Base-by-base conservation (phyloP, 2,888 invertebrate species). In the Tetanocera ferruginea region DNA sequence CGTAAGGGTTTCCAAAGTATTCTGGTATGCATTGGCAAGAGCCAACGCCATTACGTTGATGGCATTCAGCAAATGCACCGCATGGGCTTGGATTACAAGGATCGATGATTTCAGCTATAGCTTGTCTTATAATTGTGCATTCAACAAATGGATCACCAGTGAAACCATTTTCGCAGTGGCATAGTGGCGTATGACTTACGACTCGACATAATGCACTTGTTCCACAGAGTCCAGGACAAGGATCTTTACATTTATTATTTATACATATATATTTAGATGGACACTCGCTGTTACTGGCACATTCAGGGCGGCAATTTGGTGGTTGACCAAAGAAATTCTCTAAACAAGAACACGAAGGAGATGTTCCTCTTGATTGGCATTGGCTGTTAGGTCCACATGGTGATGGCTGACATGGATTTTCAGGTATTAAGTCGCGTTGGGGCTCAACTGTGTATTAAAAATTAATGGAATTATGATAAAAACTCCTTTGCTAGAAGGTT, bases 71-170 rank as follows among this genome's bases (percentile, higher is more conserved):
- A 87, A 95, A 95, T 34, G 93, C 90, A 67, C 96, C 96, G 87
- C 97, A 97, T n/a, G 95, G 95, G 78, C 93, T 93, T n/a, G 95
- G 94, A 82, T 92, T 90, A 83, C 95, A 95, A 0, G 94, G 95
- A 82, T 93, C 92, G 49, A 89, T 86, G 69, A 90, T 83, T 78
- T 89, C 89, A 3, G 86, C 84, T 5, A 83, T 83, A 0, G 79
- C 84, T 5, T 78, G 76, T 31, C 91, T 91, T 78, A 93, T 91
- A 11, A 91, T 91, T 37, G 88, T 85, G 84, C 93, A 93, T 76
- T 89, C 89, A 5, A 90, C 87, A 78, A 90, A 90, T 4, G 90
- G 88, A 82, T 90, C 87, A 5, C 88, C 90, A 72, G 81, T 88
- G 51, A 85, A 86, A 2, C 88, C 88, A 28, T 79, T 73, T 73